phyloP scores from a whole-genome alignment of 2,797 vertebrate species.

The Poecilia gillii region DNA sequence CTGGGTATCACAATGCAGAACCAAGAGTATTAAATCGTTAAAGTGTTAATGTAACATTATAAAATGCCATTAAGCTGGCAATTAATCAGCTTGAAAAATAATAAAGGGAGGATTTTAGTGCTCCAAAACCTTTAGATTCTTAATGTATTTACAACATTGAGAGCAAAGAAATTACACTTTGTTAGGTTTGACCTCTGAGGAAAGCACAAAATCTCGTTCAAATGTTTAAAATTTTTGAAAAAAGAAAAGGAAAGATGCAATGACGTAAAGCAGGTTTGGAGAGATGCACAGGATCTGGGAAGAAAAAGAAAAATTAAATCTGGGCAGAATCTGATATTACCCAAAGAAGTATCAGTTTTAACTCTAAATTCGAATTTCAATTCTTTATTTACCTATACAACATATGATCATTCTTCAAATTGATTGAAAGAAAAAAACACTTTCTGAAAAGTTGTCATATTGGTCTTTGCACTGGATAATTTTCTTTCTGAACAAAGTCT shows the following conservation, averaged over 20 bases:
- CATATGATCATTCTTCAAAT: background rate
- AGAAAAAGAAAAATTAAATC: background rate
- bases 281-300: background rate
- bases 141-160: constrained; percentile 34
- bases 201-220: constrained; percentile 18
- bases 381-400: background rate
- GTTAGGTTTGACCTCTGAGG: constrained; percentile 10
- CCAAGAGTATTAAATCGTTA: constrained; percentile 77
- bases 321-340: background rate
- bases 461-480: background rate
- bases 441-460: background rate
- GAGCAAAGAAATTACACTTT: constrained; percentile 13
- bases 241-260: background rate
- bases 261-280: background rate
- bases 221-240: background rate
- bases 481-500: background rate
- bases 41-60: constrained; percentile 79
- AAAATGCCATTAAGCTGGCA: constrained; percentile 76
- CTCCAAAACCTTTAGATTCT: constrained; percentile 58
- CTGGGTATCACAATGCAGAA: constrained; percentile 73
- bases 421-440: background rate
- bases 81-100: constrained; percentile 78
- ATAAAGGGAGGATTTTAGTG: constrained; percentile 62
- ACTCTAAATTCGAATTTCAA: background rate
- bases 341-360: background rate